A percentile compares a stretch with the other conserved stretches of the same genome.
Evolutionary conservation across 2,888 invertebrate genomes (phyloP).

Genomic region (Dexiosoma caninum): DNA sequence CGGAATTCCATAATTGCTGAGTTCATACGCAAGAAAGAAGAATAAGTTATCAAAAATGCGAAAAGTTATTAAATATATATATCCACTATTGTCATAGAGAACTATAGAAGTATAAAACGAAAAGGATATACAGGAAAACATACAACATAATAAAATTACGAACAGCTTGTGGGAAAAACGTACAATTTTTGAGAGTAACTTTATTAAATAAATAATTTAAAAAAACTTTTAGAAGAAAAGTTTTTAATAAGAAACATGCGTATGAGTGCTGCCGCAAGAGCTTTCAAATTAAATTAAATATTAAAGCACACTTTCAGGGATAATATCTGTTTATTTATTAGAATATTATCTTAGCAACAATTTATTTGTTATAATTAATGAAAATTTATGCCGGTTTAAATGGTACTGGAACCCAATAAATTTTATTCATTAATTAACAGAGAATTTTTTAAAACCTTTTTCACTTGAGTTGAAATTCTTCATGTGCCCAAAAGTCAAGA

Average conservation of each 20-base stretch:
- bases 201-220: neutral
- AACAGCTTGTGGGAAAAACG: neutral
- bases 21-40: neutral
- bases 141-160: neutral
- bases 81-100: neutral
- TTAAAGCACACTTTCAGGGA: slow-evolving; percentile 21
- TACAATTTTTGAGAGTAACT: neutral
- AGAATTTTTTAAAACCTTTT: neutral
- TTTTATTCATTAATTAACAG: slow-evolving; percentile 33
- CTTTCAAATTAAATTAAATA: neutral
- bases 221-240: neutral
- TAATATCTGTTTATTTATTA: neutral
- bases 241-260: neutral
- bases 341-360: neutral
- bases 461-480: slow-evolving; percentile 2
- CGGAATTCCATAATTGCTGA: neutral
- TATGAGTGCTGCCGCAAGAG: neutral
- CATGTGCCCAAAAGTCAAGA: neutral
- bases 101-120: neutral
- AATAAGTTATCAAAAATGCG: neutral
- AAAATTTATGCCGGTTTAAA: slow-evolving; percentile 16
- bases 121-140: neutral
- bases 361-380: slow-evolving; percentile 14
- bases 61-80: neutral
- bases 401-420: slow-evolving; percentile 14